Base-by-base conservation (phyloP, 2,888 invertebrate genomes). In the Ichneumoninae sp. region DNA sequence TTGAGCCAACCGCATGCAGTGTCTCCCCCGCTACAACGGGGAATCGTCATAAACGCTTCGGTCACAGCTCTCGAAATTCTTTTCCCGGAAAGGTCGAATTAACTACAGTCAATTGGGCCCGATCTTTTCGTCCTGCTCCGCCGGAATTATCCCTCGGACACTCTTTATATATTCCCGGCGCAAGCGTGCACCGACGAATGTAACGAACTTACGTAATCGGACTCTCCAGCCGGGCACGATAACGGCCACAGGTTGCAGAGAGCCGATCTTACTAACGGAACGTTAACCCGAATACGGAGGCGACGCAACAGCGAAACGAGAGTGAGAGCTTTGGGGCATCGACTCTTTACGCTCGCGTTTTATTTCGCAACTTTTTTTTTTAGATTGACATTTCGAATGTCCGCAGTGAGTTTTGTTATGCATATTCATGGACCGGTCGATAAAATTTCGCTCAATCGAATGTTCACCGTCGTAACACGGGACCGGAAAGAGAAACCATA, bases 41-140 rank as follows among this genome's bases (percentile, higher is more conserved):
- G 74, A 83, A 78, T 74, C 73, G 68, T 74, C 68, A 60, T 54
- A 63, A 63, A 76, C 33, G 63, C 19, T 50, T 50, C 63, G 30
- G 63, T 5, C 26, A 8, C 30, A 16, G 47, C 36, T 57, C 63
- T 74, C 74, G 73, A 84, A 57, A 74, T 73, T 84, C 65, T 54
- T 84, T 82, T 78, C 65, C 69, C 81, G 84, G 70, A 84, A 81
- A 84, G 81, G 81, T 81, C 81, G 65, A 78, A 81, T 84, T 81
- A 84, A 84, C 84, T 78, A 71, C 70, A 33, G 33, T 78, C 84
- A 81, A 84, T 84, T 84, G 84, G 70, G 3, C 81, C 81, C 81
- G 81, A 81, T 81, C 81, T 54, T 84, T 81, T 78, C 70, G 74
- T 84, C 74, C 84, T 70, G 57, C 70, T 13, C 33, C 1, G 26